Conservation (phyloP, 2,888 invertebrate genomes). For the Ommatoiulus sabulosus region DNA sequence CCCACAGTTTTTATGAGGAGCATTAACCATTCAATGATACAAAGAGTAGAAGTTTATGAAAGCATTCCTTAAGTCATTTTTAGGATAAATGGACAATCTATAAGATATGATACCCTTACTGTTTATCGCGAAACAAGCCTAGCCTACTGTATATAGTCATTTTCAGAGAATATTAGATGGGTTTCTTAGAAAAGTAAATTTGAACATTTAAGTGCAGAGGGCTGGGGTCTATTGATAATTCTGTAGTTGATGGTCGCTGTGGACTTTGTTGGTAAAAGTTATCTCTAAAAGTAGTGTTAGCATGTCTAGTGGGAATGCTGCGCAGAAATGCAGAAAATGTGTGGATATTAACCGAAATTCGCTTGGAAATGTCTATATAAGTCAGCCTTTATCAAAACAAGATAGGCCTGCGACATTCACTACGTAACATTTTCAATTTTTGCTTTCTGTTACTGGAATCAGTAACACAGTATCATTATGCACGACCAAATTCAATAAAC, state of each 20-base stretch:
- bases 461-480: too few relatives aligned
- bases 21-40: not conserved
- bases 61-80: too few relatives aligned
- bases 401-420: too few relatives aligned
- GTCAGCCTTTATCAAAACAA: too few relatives aligned
- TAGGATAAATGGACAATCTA: too few relatives aligned
- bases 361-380: too few relatives aligned
- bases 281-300: too few relatives aligned
- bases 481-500: too few relatives aligned
- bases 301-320: not conserved
- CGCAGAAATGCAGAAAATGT: not conserved
- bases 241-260: not conserved
- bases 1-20: not conserved
- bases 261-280: not conserved
- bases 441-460: too few relatives aligned
- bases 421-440: too few relatives aligned
- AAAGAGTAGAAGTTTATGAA: too few relatives aligned
- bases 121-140: not conserved
- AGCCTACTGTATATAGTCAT: not conserved
- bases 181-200: slow-evolving; percentile 35
- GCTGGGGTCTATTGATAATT: not conserved
- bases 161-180: not conserved
- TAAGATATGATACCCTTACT: not conserved
- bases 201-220: slow-evolving; percentile 1
- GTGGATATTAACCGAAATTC: too few relatives aligned